Evolutionary conservation across 2,888 invertebrate species (phyloP).

Genomic region (Chesias legatella): DNA sequence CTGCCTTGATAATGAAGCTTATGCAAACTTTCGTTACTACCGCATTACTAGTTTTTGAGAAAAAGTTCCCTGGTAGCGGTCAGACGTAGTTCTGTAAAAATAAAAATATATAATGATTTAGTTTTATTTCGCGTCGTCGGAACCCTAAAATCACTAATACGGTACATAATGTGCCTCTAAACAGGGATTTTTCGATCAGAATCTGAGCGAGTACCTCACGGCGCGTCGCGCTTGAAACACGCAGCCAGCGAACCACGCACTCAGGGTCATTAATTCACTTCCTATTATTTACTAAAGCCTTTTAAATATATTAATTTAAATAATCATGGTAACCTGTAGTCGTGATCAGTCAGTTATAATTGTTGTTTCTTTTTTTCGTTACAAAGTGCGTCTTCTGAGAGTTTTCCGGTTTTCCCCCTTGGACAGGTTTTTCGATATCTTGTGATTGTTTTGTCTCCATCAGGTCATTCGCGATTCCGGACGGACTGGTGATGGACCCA

Average conservation of each 20-base stretch:
- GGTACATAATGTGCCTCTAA: too few relatives aligned
- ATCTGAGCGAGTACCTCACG: slow-evolving; percentile 37
- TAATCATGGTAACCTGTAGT: background rate
- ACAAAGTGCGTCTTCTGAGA: background rate
- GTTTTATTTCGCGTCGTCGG: too few relatives aligned
- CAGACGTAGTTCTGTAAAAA: too few relatives aligned
- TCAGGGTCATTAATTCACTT: slow-evolving; percentile 23
- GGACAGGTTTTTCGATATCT: slow-evolving; percentile 6
- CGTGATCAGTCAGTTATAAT: background rate
- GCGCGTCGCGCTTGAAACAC: slow-evolving; percentile 41
- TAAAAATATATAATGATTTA: too few relatives aligned
- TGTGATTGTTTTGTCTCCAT: slow-evolving; percentile 19
- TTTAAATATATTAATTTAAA: slow-evolving; percentile 4
- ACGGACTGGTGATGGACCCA: slow-evolving; percentile 74
- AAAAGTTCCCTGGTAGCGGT: too few relatives aligned
- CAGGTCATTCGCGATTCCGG: slow-evolving; percentile 73
- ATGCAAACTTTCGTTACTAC: too few relatives aligned
- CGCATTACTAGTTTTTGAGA: too few relatives aligned
- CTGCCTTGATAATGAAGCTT: too few relatives aligned
- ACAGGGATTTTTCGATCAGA: slow-evolving; percentile 28
- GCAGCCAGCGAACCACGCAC: slow-evolving; percentile 26
- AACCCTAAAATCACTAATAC: too few relatives aligned
- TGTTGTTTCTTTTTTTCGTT: too few relatives aligned
- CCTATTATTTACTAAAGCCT: slow-evolving; percentile 14
- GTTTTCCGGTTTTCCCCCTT: slow-evolving; percentile 10